Evolutionary conservation across 2,888 invertebrate genomes (phyloP).

Genomic region (Eudasyphora cyanicolor): DNA sequence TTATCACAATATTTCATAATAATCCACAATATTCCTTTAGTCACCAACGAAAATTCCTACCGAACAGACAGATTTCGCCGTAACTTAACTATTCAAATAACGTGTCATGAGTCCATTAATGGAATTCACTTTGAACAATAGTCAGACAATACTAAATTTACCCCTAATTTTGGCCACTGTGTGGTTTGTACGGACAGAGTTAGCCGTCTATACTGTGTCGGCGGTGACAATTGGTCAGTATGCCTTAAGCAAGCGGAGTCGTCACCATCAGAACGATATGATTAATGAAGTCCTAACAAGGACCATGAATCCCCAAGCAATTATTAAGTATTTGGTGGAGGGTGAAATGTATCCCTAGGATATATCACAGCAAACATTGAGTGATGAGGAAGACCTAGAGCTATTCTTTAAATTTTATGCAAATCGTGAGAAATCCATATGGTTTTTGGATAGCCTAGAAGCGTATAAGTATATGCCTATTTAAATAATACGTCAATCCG

Average conservation of each 20-base stretch:
- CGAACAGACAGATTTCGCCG: too few relatives aligned
- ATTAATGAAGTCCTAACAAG: conserved; percentile 65
- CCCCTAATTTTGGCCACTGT: conserved; percentile 73
- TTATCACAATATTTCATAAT: too few relatives aligned
- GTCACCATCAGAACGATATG: conserved; percentile 71
- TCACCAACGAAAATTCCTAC: too few relatives aligned
- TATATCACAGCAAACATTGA: not conserved
- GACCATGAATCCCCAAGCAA: conserved; percentile 19
- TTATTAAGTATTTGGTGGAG: conserved; percentile 47
- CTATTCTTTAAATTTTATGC: conserved; percentile 32
- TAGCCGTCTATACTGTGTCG: conserved; percentile 67
- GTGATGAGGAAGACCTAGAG: not conserved
- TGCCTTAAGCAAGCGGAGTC: conserved; percentile 64
- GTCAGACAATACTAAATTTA: conserved; percentile 67
- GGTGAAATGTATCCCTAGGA: conserved; percentile 16
- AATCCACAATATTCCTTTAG: too few relatives aligned
- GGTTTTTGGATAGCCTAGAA: conserved; percentile 72
- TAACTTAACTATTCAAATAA: too few relatives aligned
- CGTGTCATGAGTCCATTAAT: conserved; percentile 40
- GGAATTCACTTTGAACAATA: conserved; percentile 30
- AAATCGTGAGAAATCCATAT: conserved; percentile 67
- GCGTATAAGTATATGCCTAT: conserved; percentile 68
- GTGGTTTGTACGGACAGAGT: conserved; percentile 74
- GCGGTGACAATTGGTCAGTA: conserved; percentile 71
- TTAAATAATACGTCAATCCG: not conserved